Conservation (phyloP, 2,113 vertebrate species). For the Tenebrosternarchus preto region DNA sequence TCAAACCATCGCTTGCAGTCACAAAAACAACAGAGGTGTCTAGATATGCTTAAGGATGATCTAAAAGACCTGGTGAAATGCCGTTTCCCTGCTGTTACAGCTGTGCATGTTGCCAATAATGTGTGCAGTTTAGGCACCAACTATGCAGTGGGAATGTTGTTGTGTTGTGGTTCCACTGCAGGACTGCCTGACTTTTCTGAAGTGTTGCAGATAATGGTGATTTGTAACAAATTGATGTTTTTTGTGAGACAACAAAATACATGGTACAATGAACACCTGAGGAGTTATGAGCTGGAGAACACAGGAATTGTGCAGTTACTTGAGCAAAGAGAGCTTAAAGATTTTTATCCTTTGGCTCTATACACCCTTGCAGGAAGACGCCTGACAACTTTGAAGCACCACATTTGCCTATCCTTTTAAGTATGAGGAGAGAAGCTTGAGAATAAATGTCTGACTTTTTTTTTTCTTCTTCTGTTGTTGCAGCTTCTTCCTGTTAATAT, state of each 20-base stretch:
- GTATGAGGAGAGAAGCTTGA: neutral
- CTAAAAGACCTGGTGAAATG: conserved; percentile 30
- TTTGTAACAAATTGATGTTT: conserved; percentile 37
- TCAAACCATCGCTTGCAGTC: conserved; percentile 25
- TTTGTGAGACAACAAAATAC: conserved; percentile 40
- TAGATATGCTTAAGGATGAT: conserved; percentile 37
- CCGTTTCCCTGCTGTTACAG: neutral
- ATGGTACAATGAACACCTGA: conserved; percentile 50
- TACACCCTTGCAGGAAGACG: conserved; percentile 41
- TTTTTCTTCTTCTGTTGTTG: neutral
- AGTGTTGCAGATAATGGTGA: conserved; percentile 44
- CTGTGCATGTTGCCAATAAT: conserved; percentile 40
- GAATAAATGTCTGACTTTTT: neutral
- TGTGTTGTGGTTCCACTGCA: conserved; percentile 46
- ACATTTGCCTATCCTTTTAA: conserved; percentile 41
- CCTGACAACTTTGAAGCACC: conserved; percentile 34
- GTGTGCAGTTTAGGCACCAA: conserved; percentile 27
- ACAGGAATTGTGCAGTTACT: conserved; percentile 34
- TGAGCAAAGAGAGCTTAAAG: conserved; percentile 36
- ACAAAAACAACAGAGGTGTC: conserved; percentile 31
- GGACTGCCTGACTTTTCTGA: conserved; percentile 49
- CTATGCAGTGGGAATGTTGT: conserved; percentile 28
- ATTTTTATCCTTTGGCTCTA: conserved; percentile 41
- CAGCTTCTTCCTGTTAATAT: conserved; percentile 6
- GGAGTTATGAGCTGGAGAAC: conserved; percentile 43